A percentile compares a stretch with the other conserved stretches of the same genome.
Evolutionary conservation across 2,113 vertebrate species (phyloP).

Genomic region (Deroptyus accipitrinus): DNA sequence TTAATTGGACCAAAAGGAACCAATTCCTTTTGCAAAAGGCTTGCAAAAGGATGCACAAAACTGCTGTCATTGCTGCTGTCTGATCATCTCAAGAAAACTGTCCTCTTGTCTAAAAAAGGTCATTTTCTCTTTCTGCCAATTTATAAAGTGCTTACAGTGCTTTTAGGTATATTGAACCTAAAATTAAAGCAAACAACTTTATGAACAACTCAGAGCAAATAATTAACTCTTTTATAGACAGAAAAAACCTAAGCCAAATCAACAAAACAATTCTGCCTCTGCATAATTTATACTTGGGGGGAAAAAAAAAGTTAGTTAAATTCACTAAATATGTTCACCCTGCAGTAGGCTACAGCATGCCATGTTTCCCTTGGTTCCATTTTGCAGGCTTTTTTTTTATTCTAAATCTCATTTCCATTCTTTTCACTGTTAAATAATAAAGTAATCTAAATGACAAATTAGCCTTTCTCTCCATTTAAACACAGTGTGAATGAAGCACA

Average conservation of each 20-base stretch:
- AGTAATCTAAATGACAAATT: constrained; percentile 51
- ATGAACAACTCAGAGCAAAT: not conserved
- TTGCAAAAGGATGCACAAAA: not conserved
- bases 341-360: not conserved
- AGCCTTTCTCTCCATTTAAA: constrained; percentile 7
- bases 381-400: not conserved
- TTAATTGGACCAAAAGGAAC: not conserved
- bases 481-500: not conserved
- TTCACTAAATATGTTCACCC: not conserved
- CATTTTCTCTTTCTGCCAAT: not conserved
- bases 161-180: not conserved
- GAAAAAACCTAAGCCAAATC: not conserved
- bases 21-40: not conserved
- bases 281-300: not conserved
- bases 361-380: not conserved
- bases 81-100: not conserved
- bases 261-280: not conserved
- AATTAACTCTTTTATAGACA: not conserved
- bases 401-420: constrained; percentile 19
- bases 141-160: not conserved
- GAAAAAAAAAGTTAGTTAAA: not conserved
- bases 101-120: not conserved
- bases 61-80: not conserved
- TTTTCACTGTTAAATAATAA: constrained; percentile 5
- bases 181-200: not conserved